These are phyloP conservation scores for Otocyon megalotis DNA, from an alignment of 2,113 vertebrate genomes.

Conservation along the genomic window DNA sequence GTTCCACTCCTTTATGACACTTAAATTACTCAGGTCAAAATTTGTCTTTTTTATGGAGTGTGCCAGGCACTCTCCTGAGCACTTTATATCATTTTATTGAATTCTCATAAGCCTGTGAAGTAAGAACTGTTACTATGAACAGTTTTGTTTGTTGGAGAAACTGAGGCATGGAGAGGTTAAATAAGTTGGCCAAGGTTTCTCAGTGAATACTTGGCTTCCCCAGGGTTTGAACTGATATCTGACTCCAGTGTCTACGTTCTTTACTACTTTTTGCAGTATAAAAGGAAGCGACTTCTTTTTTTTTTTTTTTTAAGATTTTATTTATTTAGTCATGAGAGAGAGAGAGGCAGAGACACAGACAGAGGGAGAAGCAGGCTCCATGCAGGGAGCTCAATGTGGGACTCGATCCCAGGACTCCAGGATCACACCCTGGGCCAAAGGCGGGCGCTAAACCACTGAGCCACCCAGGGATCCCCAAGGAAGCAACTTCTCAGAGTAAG, in stretches of 20 bases:
- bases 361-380: too few relatives aligned
- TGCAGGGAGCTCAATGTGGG: too few relatives aligned
- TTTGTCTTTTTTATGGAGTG: background rate
- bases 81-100: background rate
- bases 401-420: too few relatives aligned
- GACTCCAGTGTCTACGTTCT: background rate
- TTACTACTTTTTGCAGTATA: background rate
- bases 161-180: background rate
- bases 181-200: background rate
- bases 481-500: background rate
- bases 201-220: background rate
- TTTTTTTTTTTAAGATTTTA: too few relatives aligned
- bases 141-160: background rate
- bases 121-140: background rate
- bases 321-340: too few relatives aligned
- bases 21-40: background rate
- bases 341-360: too few relatives aligned
- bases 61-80: background rate
- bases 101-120: background rate
- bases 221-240: background rate
- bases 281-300: background rate
- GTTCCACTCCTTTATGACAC: background rate
- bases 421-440: too few relatives aligned
- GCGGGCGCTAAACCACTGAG: too few relatives aligned
- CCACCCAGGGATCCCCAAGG: too few relatives aligned